Base-by-base conservation (phyloP, 1,140 invertebrate genomes). In the Trichomalopsis sarcophagae region DNA sequence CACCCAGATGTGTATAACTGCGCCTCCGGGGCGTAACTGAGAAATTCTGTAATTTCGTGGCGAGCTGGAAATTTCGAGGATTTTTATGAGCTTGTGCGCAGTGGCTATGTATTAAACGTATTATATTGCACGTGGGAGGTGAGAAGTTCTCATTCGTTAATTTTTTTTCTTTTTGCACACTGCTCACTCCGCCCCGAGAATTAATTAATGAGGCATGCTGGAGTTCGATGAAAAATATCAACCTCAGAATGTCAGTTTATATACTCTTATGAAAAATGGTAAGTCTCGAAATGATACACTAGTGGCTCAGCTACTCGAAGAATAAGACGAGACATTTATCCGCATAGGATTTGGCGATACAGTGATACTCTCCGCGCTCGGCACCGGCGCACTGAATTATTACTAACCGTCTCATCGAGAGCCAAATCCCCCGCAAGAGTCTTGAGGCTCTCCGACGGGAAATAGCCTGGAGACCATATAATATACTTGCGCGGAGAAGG, bases 331-430 rank as follows among this genome's bases (percentile, higher is more conserved):
- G 36, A 66, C n/a, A 30, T 81, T 27, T 27, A 69, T 71, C n/a
- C 79, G 79, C 44, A 71, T 71, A 21, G 88, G 68, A 84, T 87
- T 87, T 47, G 23, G 82, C 86, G 81, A 81, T 80, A 84, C 81
- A 75, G 55, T 62, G 55, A 62, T 62, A 62, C 6, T 21, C 9
- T 10, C 10, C 9, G 17, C 11, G 13, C 55, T n/a, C 21, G 21
- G 7, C 6, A 44, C 6, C 21, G 87, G 88, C 86, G 87, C 85
- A 81, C 76, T 88, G 87, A 91, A 91, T 91, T 92, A 91, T 91
- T 88, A 78, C 82, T 33, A 23, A 27, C 66, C 47, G 81, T 86
- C 69, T 86, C 86, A 86, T 86, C 80, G 84, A 87, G 82, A 81
- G 78, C 40, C 66, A 84, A 78, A 75, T 33, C 55, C 74, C 82